A percentile compares a stretch with the other conserved stretches of the same genome.
These are phyloP conservation scores for Rotaria socialis DNA, from an alignment of 2,888 invertebrate genomes.

Conservation along the genomic window DNA sequence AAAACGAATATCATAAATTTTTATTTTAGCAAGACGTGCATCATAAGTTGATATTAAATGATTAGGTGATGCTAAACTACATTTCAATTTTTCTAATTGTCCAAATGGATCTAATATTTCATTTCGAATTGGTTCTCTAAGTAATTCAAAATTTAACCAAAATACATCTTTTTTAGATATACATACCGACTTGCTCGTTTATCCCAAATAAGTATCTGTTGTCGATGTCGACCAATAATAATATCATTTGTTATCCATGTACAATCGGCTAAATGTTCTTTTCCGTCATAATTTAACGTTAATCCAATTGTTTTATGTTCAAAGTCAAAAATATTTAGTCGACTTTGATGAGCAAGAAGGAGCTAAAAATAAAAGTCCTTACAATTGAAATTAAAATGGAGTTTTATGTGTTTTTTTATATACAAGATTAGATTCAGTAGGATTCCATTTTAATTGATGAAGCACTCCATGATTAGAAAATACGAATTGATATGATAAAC, in stretches of 20 bases:
- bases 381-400: neutral
- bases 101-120: neutral
- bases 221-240: neutral
- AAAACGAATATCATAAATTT: constrained; percentile 37
- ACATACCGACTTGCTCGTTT: constrained; percentile 30
- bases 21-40: neutral
- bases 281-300: neutral
- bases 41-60: neutral
- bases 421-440: neutral
- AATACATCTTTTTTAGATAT: neutral
- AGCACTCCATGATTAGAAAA: constrained; percentile 4
- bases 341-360: neutral
- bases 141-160: neutral
- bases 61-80: neutral
- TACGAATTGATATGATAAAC: neutral
- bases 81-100: constrained; percentile 6
- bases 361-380: neutral
- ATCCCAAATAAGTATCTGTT: constrained; percentile 28
- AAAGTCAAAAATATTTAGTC: neutral
- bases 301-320: neutral
- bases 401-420: too few relatives aligned
- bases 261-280: constrained; percentile 33
- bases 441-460: constrained; percentile 19
- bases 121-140: constrained; percentile 29
- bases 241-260: constrained; percentile 1